Base-by-base conservation (phyloP, 2,888 invertebrate species). In the Limnephilus rhombicus region DNA sequence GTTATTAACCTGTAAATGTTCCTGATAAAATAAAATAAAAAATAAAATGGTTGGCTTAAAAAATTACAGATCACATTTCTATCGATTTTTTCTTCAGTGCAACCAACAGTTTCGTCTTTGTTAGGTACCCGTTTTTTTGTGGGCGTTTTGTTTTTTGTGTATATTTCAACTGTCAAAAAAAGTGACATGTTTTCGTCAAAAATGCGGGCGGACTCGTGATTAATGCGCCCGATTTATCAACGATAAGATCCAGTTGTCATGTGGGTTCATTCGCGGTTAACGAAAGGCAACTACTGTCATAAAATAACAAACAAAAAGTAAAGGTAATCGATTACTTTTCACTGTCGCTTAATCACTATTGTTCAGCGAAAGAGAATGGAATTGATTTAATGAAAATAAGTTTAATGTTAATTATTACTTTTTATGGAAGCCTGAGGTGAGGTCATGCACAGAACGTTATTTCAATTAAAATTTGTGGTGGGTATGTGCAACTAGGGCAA, bases 161-260 rank as follows among this genome's bases (percentile, higher is more conserved):
- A 34, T 83, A 85, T 85, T 85, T 37, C n/a, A 85, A 37, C 37
- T 85, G 45, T 85, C 45, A 85, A 41, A 85, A 68, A 68, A 85
- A 37, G 85, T n/a, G 85, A 85, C 85, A 85, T 85, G 85, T 85
- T 85, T 41, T 68, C 13, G 45, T 85, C 85, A 85, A 85, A 85
- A 37, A 41, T 85, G n/a, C 85, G 85, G 85, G 85, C 45, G 24
- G 3, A 45, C 24, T 85, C 37, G 41, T 41, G 85, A 85, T 41
- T 68, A 68, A 68, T 68, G 68, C 24, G 68, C 18, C 68, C 85
- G 85, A 85, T 85, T 85, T 37, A 85, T 85, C 85, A 85, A 41
- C n/a, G 85, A 85, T 85, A 85, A 85, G 37, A 85, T 41, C 37
- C 12, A 18, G n/a, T n/a, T 85, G 85, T 41, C 85, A 85, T 85